A percentile compares a stretch with the other conserved stretches of the same genome.
Evolutionary conservation across 2,888 invertebrate species (phyloP).

Genomic region (Pristionchus mayeri): DNA sequence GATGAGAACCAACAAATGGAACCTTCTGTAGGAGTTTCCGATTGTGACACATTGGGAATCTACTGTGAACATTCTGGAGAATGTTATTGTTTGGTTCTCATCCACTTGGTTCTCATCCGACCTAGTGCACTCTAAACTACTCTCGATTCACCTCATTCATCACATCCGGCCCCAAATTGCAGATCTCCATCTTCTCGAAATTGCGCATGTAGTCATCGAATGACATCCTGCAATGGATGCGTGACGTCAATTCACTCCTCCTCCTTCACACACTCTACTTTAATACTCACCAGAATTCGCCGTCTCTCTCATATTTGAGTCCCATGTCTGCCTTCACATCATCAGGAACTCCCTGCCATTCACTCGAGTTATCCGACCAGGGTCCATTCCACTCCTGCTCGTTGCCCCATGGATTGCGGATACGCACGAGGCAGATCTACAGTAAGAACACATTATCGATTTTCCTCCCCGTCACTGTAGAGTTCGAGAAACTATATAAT

Average conservation of each 20-base stretch:
- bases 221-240: conserved; percentile 82
- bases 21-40: too few relatives aligned
- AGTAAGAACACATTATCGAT: background rate
- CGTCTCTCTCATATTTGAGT: conserved; percentile 91
- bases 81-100: too few relatives aligned
- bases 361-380: conserved; percentile 80
- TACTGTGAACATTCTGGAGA: too few relatives aligned
- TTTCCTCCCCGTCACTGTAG: too few relatives aligned
- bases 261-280: background rate
- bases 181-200: conserved; percentile 91
- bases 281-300: conserved; percentile 88
- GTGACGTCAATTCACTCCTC: background rate
- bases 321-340: conserved; percentile 90
- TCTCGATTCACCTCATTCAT: conserved; percentile 81
- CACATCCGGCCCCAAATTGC: conserved; percentile 94
- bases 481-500: too few relatives aligned
- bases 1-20: too few relatives aligned
- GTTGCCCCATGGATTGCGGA: conserved; percentile 95
- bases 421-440: conserved; percentile 66
- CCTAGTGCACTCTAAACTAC: too few relatives aligned
- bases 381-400: conserved; percentile 81
- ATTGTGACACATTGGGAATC: too few relatives aligned
- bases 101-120: too few relatives aligned
- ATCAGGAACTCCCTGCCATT: conserved; percentile 78
- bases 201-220: conserved; percentile 89